phyloP scores from a whole-genome alignment of 2,797 vertebrate genomes.

The Melanogrammus aeglefinus region DNA sequence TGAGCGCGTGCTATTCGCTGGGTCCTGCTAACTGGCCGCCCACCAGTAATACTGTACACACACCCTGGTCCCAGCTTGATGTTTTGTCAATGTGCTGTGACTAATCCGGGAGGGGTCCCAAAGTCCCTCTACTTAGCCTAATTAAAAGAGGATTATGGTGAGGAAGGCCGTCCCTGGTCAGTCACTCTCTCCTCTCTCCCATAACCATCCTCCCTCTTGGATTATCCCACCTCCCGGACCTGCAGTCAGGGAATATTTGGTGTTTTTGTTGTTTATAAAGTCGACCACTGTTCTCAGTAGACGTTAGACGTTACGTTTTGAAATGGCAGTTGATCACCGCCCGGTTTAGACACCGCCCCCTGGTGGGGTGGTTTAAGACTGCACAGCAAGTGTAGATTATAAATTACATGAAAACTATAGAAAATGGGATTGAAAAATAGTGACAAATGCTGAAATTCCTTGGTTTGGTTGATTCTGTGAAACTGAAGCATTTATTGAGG shows the following conservation, averaged over 20 bases:
- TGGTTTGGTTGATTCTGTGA: too few relatives aligned
- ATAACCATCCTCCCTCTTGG: neutral
- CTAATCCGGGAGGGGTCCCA: slow-evolving; percentile 73
- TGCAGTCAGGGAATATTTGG: neutral
- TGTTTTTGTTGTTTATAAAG: neutral
- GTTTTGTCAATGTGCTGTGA: slow-evolving; percentile 81
- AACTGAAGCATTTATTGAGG: too few relatives aligned
- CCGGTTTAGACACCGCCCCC: too few relatives aligned
- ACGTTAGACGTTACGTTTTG: neutral
- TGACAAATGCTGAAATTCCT: too few relatives aligned
- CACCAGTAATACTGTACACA: slow-evolving; percentile 50
- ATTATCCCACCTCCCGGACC: neutral
- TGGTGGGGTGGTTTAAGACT: too few relatives aligned
- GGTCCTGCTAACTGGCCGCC: slow-evolving; percentile 66
- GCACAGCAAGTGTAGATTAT: too few relatives aligned
- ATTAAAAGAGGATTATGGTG: slow-evolving; percentile 84
- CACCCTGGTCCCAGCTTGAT: slow-evolving; percentile 72
- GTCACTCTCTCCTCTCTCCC: neutral
- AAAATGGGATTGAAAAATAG: too few relatives aligned
- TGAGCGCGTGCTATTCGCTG: slow-evolving; percentile 30
- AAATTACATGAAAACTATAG: too few relatives aligned
- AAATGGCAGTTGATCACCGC: neutral
- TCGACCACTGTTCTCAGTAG: neutral
- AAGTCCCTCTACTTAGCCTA: slow-evolving; percentile 78
- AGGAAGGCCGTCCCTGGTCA: slow-evolving; percentile 61